Evolutionary conservation across 2,113 vertebrate species (phyloP), one percentile per base, ranked within the genome.

Genomic region (Rhinichthys klamathensis): DNA sequence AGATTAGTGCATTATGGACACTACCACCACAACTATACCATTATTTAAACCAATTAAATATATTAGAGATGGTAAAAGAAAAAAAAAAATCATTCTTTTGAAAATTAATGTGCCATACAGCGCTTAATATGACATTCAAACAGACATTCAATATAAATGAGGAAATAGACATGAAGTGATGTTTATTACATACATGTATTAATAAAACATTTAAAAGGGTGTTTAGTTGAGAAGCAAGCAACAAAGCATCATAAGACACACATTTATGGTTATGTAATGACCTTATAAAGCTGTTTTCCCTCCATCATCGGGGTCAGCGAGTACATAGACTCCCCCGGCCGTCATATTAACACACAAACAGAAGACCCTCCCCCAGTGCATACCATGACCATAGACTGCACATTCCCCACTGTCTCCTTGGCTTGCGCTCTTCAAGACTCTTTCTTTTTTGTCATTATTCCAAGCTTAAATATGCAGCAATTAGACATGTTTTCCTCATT

Each of bases 311-410:
- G 56, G 67, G 63, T 79, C 74, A 87, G 8, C 0, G 65, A 80
- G 85, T 79, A 56, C 80, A 76, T 75, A 63, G 35, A 65, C 32
- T 23, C 30, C 38, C 63, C 63, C 49, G 0, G n/a, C n/a, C 1
- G 30, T 70, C 67, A 60, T n/a, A 41, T 44, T 54, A 13, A 44
- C 63, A 85, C 32, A 51, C 70, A 70, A 80, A 60, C 54, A 27
- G 21, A 51, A 80, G 21, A 75, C 75, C 86, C 74, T 80, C 86
- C 46, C 81, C 74, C 85, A 23, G 35, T 30, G 56, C 80, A 44
- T 30, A 16, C 56, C 35, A 80, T 44, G 1, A 10, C 4, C 27
- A 49, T 38, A 84, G 46, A 84, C 70, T 32, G 6, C 21, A 61
- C 21, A 25, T 51, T 69, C 80, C 79, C 60, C 61, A 44, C 67